Evolutionary conservation across 2,888 invertebrate species (phyloP).

Genomic region (Cosmopolites sordidus): DNA sequence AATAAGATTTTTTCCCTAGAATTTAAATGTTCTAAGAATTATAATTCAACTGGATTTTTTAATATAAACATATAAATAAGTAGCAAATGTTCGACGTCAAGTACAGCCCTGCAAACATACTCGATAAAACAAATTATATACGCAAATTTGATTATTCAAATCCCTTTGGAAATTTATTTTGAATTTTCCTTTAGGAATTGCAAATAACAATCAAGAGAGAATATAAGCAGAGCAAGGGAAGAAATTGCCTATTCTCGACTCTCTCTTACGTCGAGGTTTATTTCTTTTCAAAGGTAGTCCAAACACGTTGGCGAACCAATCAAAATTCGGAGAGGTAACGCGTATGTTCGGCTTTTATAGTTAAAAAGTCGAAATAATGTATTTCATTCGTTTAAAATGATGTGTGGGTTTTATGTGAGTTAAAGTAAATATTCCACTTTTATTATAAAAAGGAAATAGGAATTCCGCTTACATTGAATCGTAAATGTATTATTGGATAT

Average conservation of each 20-base stretch:
- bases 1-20: too few species aligned
- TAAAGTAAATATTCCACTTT: too few species aligned
- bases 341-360: background rate
- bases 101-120: slow-evolving; percentile 21
- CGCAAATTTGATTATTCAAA: slow-evolving; percentile 45
- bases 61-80: too few species aligned
- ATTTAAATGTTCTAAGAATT: too few species aligned
- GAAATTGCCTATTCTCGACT: slow-evolving; percentile 14
- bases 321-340: background rate
- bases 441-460: too few species aligned
- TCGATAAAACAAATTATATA: slow-evolving; percentile 42
- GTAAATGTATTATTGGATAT: too few species aligned
- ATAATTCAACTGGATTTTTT: too few species aligned
- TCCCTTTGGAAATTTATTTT: slow-evolving; percentile 43
- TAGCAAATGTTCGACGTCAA: background rate
- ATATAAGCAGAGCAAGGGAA: slow-evolving; percentile 21
- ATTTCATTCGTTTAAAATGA: background rate
- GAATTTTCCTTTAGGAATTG: slow-evolving; percentile 40
- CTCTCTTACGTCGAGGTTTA: slow-evolving; percentile 4
- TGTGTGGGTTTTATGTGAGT: background rate
- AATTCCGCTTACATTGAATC: too few species aligned
- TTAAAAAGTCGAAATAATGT: background rate
- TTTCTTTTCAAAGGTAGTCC: slow-evolving; percentile 8
- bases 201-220: slow-evolving; percentile 40
- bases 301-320: background rate